Evolutionary conservation across 2,797 vertebrate genomes (phyloP).

Genomic region (Cygnus olor): DNA sequence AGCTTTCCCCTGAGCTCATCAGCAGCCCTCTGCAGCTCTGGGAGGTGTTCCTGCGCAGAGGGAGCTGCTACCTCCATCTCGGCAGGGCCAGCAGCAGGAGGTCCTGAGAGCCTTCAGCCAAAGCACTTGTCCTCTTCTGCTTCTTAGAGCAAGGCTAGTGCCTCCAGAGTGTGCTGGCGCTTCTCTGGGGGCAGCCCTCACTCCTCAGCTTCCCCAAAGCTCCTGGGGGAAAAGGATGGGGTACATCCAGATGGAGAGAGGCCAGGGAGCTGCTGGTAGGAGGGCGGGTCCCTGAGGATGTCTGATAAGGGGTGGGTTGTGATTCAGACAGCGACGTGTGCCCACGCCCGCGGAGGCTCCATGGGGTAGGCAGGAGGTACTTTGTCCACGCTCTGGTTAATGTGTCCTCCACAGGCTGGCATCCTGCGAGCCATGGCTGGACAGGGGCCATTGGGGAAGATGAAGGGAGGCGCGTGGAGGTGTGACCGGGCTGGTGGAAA

Average conservation of each 20-base stretch:
- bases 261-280: neutral
- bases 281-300: neutral
- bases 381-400: neutral
- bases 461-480: neutral
- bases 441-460: accelerated
- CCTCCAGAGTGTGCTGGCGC: accelerated
- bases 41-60: neutral
- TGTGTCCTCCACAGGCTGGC: neutral
- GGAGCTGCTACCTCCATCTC: neutral
- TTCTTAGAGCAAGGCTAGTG: neutral
- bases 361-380: accelerated
- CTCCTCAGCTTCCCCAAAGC: neutral
- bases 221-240: neutral
- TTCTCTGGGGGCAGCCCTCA: neutral
- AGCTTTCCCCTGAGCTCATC: neutral
- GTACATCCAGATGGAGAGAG: neutral
- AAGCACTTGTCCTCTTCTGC: accelerated
- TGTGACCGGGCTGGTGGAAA: neutral
- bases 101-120: neutral
- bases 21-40: neutral
- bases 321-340: neutral
- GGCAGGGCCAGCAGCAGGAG: neutral
- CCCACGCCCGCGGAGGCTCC: neutral
- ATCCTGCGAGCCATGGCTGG: neutral
- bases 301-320: neutral